These are phyloP conservation scores for Gadopsis bispinosus DNA, from an alignment of 2,797 vertebrate genomes.

Conservation along the genomic window DNA sequence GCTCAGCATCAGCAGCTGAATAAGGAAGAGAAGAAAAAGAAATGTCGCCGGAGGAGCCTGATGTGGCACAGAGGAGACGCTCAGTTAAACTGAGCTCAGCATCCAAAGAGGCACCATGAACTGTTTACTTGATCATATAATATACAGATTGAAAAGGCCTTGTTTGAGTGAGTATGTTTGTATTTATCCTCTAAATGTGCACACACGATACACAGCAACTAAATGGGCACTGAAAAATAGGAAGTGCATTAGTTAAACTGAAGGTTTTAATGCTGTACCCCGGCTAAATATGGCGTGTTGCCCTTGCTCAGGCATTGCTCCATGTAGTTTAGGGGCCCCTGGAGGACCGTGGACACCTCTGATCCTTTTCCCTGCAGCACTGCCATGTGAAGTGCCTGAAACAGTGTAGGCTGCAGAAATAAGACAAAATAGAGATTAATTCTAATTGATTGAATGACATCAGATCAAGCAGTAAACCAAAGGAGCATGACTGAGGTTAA, in stretches of 20 bases:
- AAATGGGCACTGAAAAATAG: background rate
- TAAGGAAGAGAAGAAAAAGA: slow-evolving; percentile 13
- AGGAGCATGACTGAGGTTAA: slow-evolving; percentile 21
- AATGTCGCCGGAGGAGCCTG: slow-evolving; percentile 48
- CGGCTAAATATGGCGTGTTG: slow-evolving; percentile 82
- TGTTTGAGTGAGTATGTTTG: slow-evolving; percentile 8
- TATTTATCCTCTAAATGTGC: background rate
- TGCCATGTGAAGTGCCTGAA: slow-evolving; percentile 83
- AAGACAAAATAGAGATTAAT: slow-evolving; percentile 44
- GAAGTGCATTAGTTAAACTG: background rate
- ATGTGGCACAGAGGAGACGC: slow-evolving; percentile 16
- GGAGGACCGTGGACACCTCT: slow-evolving; percentile 80
- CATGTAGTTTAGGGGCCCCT: slow-evolving; percentile 81
- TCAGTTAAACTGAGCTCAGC: slow-evolving; percentile 44
- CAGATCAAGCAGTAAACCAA: slow-evolving; percentile 19
- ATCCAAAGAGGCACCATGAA: slow-evolving; percentile 40
- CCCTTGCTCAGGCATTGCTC: slow-evolving; percentile 86
- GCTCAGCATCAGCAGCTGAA: slow-evolving; percentile 40
- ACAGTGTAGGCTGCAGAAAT: slow-evolving; percentile 83
- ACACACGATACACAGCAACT: background rate
- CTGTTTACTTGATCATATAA: slow-evolving; percentile 46
- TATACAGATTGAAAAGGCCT: slow-evolving; percentile 11
- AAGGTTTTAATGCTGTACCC: slow-evolving; percentile 79
- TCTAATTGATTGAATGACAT: slow-evolving; percentile 23
- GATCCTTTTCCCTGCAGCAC: slow-evolving; percentile 87